These are phyloP conservation scores for Gallinago media DNA, from an alignment of 2,113 vertebrate species.

Conservation along the genomic window DNA sequence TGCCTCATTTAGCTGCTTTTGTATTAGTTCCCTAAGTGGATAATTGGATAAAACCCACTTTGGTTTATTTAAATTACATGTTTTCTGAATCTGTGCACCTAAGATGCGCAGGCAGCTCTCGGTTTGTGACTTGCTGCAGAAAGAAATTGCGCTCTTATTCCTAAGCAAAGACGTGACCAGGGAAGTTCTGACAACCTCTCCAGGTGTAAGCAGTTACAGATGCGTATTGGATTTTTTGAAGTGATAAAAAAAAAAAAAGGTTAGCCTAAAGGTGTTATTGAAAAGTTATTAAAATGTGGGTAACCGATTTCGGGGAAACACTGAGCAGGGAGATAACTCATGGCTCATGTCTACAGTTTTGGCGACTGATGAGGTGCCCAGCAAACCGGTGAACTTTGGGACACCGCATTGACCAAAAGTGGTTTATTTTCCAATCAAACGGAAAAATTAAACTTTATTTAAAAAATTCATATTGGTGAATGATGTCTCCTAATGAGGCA, in stretches of 20 bases:
- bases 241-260: neutral
- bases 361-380: neutral
- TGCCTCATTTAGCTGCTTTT: neutral
- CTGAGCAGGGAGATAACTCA: neutral
- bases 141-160: neutral
- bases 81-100: neutral
- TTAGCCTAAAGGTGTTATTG: conserved; percentile 20
- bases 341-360: neutral
- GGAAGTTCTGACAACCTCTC: neutral
- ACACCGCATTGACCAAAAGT: neutral
- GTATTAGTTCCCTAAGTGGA: neutral
- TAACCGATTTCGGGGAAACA: neutral
- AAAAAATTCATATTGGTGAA: neutral
- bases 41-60: neutral
- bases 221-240: neutral
- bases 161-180: neutral
- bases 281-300: conserved; percentile 13
- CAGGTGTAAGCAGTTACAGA: conserved; percentile 19
- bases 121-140: neutral
- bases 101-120: neutral
- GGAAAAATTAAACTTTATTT: neutral
- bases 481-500: neutral
- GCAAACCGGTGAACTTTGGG: neutral
- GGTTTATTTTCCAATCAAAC: neutral
- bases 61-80: neutral